Evolutionary conservation across 2,113 vertebrate species (phyloP), one percentile per base, ranked within the genome.

Genomic region (Strix uralensis): DNA sequence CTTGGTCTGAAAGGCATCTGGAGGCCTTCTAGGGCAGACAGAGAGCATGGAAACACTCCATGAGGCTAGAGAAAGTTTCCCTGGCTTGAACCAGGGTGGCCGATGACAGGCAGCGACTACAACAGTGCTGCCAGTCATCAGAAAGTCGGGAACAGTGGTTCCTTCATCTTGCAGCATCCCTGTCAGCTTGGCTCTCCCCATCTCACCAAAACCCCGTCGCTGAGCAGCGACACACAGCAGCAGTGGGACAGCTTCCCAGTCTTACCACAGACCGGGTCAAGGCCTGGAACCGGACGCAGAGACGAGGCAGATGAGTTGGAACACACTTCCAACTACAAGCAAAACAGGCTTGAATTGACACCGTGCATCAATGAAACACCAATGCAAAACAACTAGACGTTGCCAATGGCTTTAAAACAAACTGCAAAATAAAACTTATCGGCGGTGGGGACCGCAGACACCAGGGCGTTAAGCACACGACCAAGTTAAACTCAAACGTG

Each of bases 401-500:
- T 85, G 70, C 47, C 69, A 42, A 46, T 29, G 47, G 72, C 86
- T 61, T 72, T 27, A 69, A 81, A 20, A 40, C 30, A 40, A 55
- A 52, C 22, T 2, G 23, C 1, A 2, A 82, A 70, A 72, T 34
- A 10, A 63, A 61, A 83, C 49, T 83, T 36, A 34, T 67, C 0
- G 0, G 23, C 3, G 44, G 32, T 4, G 22, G 57, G 13, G 47
- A 62, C 32, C 55, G 78, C 46, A 32, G 79, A 51, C 61, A 80
- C 18, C 42, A 21, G 55, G 70, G 27, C 65, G 40, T 26, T 71
- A 34, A 77, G 69, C 0, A 0, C 57, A 55, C 0, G 1, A 71
- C 42, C 40, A 66, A 12, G 36, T 30, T 14, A 51, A 55, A 38
- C 3, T 4, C 13, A 51, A 55, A 38, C 3, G 4, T 38, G 55